Base-by-base conservation (phyloP, 37 sponge, comb jelly and placozoan species). In the Cliona cf. orientalis region DNA sequence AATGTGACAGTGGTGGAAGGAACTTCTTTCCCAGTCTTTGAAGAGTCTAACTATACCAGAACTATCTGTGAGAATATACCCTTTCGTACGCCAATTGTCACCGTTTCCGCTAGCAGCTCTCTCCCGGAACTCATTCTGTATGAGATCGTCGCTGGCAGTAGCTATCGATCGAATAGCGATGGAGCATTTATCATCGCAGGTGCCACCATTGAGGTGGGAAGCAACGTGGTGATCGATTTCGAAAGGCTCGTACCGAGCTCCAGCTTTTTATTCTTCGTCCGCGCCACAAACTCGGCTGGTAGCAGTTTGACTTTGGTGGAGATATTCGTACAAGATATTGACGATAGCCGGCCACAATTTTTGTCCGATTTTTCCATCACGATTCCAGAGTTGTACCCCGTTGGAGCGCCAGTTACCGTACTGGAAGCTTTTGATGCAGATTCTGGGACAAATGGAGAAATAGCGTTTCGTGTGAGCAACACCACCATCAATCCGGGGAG, bases 341-440 rank as follows among this genome's bases (percentile, higher is more conserved):
- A 91, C 53, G 87, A 85, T 37, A 77, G 71, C 34, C 26, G 44
- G 37, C 91, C 84, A 4, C 3, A 7, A 25, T 86, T 91, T 61
- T 32, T 71, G 0, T 33, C 40, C 32, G 32, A 0, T 38, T 37
- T 77, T 22, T 12, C 39, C 5, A n/a, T 42, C 43, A 38, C 58
- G 36, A 39, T 91, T 2, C 6, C 59, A 29, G 91, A 85, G 33
- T 68, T 78, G 5, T 31, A 69, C 45, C 59, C 58, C 9, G 23
- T 22, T 9, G 83, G 79, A n/a, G 64, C 83, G 0, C 26, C 55
- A 3, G 79, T 91, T 1, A 58, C 77, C 4, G 42, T 63, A 31
- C 26, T 91, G 31, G n/a, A 43, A n/a, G 87, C 91, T 29, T 39
- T 22, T 17, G 87, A 91, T 36, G 34, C 46, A 12, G 91, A 86